These are phyloP conservation scores for Drosophila ambigua DNA, from an alignment of 1,140 invertebrate genomes.

Conservation along the genomic window DNA sequence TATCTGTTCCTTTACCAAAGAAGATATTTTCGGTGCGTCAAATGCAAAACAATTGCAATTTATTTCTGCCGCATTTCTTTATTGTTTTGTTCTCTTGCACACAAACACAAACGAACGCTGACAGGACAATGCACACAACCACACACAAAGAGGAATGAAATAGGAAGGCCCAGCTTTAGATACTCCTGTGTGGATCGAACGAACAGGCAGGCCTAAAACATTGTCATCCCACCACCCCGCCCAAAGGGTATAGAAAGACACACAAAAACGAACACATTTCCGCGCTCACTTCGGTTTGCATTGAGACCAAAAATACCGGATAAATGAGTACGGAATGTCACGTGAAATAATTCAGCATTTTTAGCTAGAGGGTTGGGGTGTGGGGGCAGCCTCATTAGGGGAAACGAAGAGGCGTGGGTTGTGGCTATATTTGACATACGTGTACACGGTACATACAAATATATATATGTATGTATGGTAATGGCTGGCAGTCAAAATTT, in stretches of 20 bases:
- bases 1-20: neutral
- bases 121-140: constrained; percentile 35
- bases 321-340: constrained; percentile 42
- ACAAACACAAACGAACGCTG: constrained; percentile 22
- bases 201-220: too few species aligned
- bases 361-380: too few species aligned
- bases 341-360: constrained; percentile 34
- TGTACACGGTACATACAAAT: constrained; percentile 5
- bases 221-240: too few species aligned
- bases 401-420: neutral
- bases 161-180: too few species aligned
- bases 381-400: neutral
- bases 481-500: constrained; percentile 17
- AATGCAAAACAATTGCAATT: constrained; percentile 43
- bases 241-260: neutral
- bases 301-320: constrained; percentile 48
- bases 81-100: constrained; percentile 54
- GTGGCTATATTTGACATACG: neutral
- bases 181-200: too few species aligned
- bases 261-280: constrained; percentile 29
- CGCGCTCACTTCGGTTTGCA: constrained; percentile 45
- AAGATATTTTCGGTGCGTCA: constrained; percentile 16
- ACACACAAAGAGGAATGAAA: too few species aligned
- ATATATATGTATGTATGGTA: constrained; percentile 13
- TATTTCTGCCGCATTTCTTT: constrained; percentile 65